phyloP scores from a whole-genome alignment of 2,888 invertebrate genomes.

The Zhuqinia jingwanae region DNA sequence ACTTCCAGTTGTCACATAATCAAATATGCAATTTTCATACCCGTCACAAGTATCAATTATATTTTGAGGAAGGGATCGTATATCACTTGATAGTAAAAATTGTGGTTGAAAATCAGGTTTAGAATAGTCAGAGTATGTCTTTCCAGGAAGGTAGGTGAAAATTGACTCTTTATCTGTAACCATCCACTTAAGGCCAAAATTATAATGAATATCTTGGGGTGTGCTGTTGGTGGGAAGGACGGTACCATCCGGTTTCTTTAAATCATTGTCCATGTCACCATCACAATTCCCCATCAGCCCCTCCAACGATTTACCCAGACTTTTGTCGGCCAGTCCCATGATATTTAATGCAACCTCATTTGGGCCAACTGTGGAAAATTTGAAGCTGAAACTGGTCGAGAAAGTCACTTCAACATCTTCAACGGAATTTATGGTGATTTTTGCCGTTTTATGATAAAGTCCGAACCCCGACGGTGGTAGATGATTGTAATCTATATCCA shows the following conservation, averaged over 20 bases:
- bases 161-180: slow-evolving; percentile 30
- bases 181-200: slow-evolving; percentile 62
- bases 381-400: slow-evolving; percentile 49
- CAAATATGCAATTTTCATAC: slow-evolving; percentile 50
- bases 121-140: slow-evolving; percentile 20
- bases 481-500: slow-evolving; percentile 4
- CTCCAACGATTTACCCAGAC: background rate
- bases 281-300: slow-evolving; percentile 61
- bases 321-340: background rate
- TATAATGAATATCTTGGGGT: slow-evolving; percentile 46
- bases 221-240: slow-evolving; percentile 32
- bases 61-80: background rate
- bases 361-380: slow-evolving; percentile 4
- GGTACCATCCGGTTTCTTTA: slow-evolving; percentile 24
- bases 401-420: slow-evolving; percentile 14
- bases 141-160: slow-evolving; percentile 57
- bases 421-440: background rate
- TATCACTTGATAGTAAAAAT: background rate
- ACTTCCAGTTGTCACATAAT: slow-evolving; percentile 55
- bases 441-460: slow-evolving; percentile 3
- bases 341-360: slow-evolving; percentile 49
- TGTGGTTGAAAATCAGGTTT: slow-evolving; percentile 28
- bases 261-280: slow-evolving; percentile 48
- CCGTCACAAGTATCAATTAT: slow-evolving; percentile 13
- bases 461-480: background rate